Percentiles rank a stretch among this genome's conserved stretches.
These are phyloP conservation scores for Blastobasis lacticolella DNA, from an alignment of 2,888 invertebrate genomes.

Conservation along the genomic window DNA sequence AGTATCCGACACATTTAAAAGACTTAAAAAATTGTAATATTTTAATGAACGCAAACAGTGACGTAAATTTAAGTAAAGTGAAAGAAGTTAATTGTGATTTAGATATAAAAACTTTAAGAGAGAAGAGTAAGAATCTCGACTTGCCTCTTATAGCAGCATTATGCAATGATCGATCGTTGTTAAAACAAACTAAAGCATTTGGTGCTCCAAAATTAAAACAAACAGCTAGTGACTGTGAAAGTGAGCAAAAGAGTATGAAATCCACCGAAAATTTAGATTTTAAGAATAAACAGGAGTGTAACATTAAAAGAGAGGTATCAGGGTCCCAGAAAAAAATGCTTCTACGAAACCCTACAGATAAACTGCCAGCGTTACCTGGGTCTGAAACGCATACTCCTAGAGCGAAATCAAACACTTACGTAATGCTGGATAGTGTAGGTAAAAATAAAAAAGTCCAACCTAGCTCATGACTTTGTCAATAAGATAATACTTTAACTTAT, in stretches of 20 bases:
- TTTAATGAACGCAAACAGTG: constrained; percentile 35
- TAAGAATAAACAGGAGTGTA: constrained; percentile 64
- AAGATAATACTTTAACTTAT: constrained; percentile 16
- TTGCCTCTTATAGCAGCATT: constrained; percentile 93
- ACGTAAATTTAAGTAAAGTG: constrained; percentile 42
- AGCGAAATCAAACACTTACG: constrained; percentile 82
- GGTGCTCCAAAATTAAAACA: constrained; percentile 80
- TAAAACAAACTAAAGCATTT: constrained; percentile 91
- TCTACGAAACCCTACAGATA: constrained; percentile 83
- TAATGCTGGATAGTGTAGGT: constrained; percentile 66
- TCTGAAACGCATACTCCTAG: constrained; percentile 70
- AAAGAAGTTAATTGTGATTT: constrained; percentile 66
- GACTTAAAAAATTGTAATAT: constrained; percentile 38
- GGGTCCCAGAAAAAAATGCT: constrained; percentile 71
- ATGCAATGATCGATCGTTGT: constrained; percentile 92
- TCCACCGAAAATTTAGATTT: constrained; percentile 62
- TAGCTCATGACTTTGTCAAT: constrained; percentile 52
- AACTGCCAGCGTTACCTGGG: constrained; percentile 79
- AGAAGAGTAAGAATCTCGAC: constrained; percentile 92
- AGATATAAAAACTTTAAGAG: constrained; percentile 88
- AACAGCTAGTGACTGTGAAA: constrained; percentile 59
- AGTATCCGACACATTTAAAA: constrained; percentile 70
- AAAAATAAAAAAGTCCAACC: constrained; percentile 62
- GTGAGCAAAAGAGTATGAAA: constrained; percentile 60
- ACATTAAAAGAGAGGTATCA: constrained; percentile 79